Evolutionary conservation across 2,888 invertebrate species (phyloP), one percentile per base, ranked within the genome.

Genomic region (Diaphora mendica): DNA sequence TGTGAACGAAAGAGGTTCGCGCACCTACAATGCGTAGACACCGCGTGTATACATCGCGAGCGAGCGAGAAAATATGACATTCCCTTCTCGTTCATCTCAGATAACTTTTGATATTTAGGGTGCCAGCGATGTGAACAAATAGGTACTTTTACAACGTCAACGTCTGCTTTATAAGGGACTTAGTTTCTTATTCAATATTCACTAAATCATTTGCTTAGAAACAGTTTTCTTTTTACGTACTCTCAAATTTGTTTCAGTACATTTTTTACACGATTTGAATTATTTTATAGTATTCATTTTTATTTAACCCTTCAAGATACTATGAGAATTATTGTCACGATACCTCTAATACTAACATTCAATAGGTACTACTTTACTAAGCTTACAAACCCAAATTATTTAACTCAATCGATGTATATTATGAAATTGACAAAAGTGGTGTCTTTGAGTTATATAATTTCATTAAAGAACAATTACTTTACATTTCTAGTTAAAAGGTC

Each of bases 1-100:
- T 94, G 92, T 94, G 90, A 91, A 91, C 91, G 89, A 93, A 94
- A 93, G 93, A 92, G 93, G 93, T 93, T 92, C 90, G 91, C 91
- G 90, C 91, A 92, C 91, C 92, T 91, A 92, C 93, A 94, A 93
- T 94, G 91, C 91, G 91, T 90, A 91, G 88, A 88, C 87, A 90
- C 90, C 90, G 88, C 86, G 87, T 90, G 91, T 89, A 86, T 88
- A 76, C 79, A 77, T 88, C 88, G 83, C 86, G 87, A 85, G 88
- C 89, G 89, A 91, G 89, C 87, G 89, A 88, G 90, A 89, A 90
- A 89, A 85, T 87, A 85, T 89, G 91, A 70, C 92, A 91, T 91
- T 92, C 88, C 87, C 86, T 85, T 91, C 90, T 85, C 88, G 84
- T 87, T 89, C 83, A 85, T 88, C 89, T 90, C 86, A 86, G 87